Base-by-base conservation (phyloP, 2,797 vertebrate genomes). In the Phoeniculus purpureus region DNA sequence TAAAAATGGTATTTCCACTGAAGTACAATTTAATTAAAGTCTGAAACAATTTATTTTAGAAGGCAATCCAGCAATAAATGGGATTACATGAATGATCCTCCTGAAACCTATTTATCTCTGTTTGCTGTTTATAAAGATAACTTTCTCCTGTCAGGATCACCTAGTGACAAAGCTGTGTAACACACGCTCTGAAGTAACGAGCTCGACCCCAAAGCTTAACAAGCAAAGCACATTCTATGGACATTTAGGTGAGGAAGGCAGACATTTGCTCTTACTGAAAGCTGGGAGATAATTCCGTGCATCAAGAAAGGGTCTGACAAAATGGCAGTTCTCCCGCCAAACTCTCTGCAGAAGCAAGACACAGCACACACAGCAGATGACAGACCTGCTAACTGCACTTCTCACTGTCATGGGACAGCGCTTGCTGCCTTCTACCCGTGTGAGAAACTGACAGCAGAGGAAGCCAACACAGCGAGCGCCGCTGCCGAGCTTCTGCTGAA, bases 261-360 rank as follows among this genome's bases (percentile, higher is more conserved):
- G 87, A 81, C 87, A 68, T 81, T 66, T 85, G 62, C 81, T 66
- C 51, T 15, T 27, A 22, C 40, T 34, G 68, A 65, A 82, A 87
- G 75, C 29, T 1, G 40, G 51, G 76, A 91, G 91, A 68, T 47
- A 78, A 68, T 43, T 91, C 5, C 43, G 56, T 14, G 70, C 50
- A 50, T 37, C 59, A 60, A 34, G 43, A 64, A 50, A 73, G 14
- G 34, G 52, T 11, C 45, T 17, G 12, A 66, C 48, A 52, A 82
- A 92, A 93, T 26, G 37, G 87, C 82, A 95, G 73, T 7, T 70
- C 47, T 67, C n/a, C 59, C 83, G 50, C 51, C 54, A 23, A 6
- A 2, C 45, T 37, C 43, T 26, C 87, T 72, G 32, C 7, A 27
- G 19, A 13, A 45, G 31, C 1, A 47, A 67, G 0, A 5, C 3